Percentiles rank a stretch among this genome's conserved stretches.
These are phyloP conservation scores for Melanotaenia trifasciata DNA, from an alignment of 2,797 vertebrate species.

Conservation along the genomic window DNA sequence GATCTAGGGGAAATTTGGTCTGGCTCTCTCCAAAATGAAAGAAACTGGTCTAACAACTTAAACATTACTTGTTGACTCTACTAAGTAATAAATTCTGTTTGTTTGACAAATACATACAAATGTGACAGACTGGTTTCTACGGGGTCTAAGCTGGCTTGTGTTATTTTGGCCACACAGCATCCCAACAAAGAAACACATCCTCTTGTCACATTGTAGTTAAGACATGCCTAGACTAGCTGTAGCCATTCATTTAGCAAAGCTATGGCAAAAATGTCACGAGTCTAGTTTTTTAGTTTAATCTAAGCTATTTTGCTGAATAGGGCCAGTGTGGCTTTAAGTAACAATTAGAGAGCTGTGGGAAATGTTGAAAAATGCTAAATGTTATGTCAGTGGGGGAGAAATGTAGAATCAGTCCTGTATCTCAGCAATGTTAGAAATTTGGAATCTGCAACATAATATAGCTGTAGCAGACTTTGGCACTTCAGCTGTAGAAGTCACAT, in stretches of 20 bases:
- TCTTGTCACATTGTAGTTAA: not conserved
- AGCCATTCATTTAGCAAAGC: constrained; percentile 1
- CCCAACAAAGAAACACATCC: not conserved
- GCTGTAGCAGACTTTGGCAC: not conserved
- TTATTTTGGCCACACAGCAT: not conserved
- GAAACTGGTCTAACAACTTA: not conserved
- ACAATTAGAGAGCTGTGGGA: not conserved
- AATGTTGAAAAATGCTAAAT: not conserved
- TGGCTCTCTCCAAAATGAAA: not conserved
- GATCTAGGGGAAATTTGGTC: not conserved
- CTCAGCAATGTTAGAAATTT: constrained; percentile 4
- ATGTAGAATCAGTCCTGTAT: not conserved
- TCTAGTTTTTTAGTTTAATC: not conserved
- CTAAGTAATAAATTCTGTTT: not conserved
- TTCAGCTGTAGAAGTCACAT: not conserved
- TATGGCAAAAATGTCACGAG: constrained; percentile 9
- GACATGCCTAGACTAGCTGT: not conserved
- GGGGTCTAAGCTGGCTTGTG: not conserved
- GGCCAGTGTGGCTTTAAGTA: not conserved
- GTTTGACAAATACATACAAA: not conserved
- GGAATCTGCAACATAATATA: not conserved
- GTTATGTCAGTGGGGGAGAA: not conserved
- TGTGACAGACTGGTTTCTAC: not conserved
- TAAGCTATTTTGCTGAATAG: not conserved
- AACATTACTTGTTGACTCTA: not conserved